Percentiles rank a stretch among this genome's conserved stretches.
These are phyloP conservation scores for Oxygymnocypris stewartii DNA, from an alignment of 2,113 vertebrate genomes.

Conservation along the genomic window DNA sequence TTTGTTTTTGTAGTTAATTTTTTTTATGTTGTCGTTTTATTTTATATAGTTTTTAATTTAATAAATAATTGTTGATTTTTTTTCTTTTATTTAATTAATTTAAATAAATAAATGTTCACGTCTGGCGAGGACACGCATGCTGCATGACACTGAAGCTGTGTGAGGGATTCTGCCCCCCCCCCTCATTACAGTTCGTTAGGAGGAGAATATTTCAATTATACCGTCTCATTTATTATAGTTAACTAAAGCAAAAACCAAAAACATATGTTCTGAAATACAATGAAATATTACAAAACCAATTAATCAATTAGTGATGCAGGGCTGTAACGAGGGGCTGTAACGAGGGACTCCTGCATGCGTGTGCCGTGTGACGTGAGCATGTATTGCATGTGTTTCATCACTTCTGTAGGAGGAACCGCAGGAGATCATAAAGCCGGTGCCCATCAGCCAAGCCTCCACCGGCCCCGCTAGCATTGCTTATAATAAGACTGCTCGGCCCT, in stretches of 20 bases:
- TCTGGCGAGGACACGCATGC: background rate
- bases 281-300: too few species aligned
- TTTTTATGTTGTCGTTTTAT: too few species aligned
- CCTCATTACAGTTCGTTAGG: background rate
- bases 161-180: background rate
- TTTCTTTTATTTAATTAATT: too few species aligned
- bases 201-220: background rate
- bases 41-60: too few species aligned
- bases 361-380: slow-evolving; percentile 65
- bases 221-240: background rate
- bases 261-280: too few species aligned
- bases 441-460: slow-evolving; percentile 79
- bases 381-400: slow-evolving; percentile 70
- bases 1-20: too few species aligned
- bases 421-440: slow-evolving; percentile 95
- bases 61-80: too few species aligned
- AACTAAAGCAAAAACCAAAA: background rate
- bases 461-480: slow-evolving; percentile 79
- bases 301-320: too few species aligned
- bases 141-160: slow-evolving; percentile 42
- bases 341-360: slow-evolving; percentile 61
- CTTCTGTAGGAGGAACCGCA: slow-evolving; percentile 83
- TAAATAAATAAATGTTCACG: too few species aligned
- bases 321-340: too few species aligned
- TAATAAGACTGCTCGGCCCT: slow-evolving; percentile 94